These are phyloP conservation scores for Nymphalis io DNA, from an alignment of 1,140 invertebrate species.

Conservation along the genomic window DNA sequence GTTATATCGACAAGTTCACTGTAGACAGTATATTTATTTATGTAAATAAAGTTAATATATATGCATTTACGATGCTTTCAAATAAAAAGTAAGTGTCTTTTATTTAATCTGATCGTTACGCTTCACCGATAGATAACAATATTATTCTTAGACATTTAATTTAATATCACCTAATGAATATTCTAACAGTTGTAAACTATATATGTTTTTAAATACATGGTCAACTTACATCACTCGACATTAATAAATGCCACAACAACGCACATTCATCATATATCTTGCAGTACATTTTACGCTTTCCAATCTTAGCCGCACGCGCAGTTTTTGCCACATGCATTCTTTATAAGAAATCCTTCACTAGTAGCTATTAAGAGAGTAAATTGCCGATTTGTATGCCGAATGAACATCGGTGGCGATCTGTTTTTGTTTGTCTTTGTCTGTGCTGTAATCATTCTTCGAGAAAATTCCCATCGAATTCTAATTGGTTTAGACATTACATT, in stretches of 20 bases:
- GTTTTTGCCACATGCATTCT: conserved; percentile 67
- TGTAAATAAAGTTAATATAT: too few species aligned
- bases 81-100: too few species aligned
- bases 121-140: too few species aligned
- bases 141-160: too few species aligned
- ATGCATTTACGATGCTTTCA: too few species aligned
- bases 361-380: conserved; percentile 65
- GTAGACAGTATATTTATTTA: too few species aligned
- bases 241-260: conserved; percentile 17
- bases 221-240: conserved; percentile 22
- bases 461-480: conserved; percentile 21
- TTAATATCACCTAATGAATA: too few species aligned
- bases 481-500: neutral
- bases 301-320: conserved; percentile 53
- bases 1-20: too few species aligned
- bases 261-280: conserved; percentile 44
- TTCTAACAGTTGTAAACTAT: neutral
- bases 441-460: conserved; percentile 33
- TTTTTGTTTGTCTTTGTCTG: conserved; percentile 38
- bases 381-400: conserved; percentile 65
- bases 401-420: conserved; percentile 49
- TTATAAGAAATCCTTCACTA: conserved; percentile 62
- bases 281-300: conserved; percentile 67
- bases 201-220: neutral
- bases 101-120: too few species aligned